Conservation (phyloP, 2,113 vertebrate genomes). For the Aythya baeri region DNA sequence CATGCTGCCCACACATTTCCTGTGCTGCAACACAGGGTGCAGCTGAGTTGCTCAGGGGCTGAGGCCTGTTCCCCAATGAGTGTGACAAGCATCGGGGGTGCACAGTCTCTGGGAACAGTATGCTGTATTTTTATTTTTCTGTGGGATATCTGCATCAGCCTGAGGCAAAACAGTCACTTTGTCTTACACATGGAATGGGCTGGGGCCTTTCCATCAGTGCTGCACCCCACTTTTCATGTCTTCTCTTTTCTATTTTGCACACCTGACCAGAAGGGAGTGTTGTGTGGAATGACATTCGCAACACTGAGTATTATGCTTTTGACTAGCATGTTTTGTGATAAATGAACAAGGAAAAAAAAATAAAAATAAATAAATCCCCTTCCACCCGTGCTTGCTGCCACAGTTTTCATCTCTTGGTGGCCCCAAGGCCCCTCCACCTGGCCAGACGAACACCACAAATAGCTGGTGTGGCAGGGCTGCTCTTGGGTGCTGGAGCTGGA, state of each 20-base stretch:
- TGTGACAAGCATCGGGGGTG: accelerated
- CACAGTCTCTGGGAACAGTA: not conserved
- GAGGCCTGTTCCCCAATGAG: no score
- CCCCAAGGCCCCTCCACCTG: not conserved
- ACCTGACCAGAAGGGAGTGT: not conserved
- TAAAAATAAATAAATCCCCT: not conserved
- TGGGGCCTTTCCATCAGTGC: not conserved
- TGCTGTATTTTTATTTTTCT: not conserved
- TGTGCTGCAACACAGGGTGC: accelerated
- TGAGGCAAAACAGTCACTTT: accelerated
- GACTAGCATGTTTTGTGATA: not conserved
- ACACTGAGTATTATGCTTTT: not conserved
- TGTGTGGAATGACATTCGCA: not conserved
- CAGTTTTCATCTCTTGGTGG: accelerated
- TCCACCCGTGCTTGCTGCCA: not conserved
- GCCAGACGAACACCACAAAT: no score
- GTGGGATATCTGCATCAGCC: not conserved
- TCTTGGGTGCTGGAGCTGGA: no score
- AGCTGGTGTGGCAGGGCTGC: not conserved
- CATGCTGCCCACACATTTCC: not conserved
- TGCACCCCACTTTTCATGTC: accelerated
- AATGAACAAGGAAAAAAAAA: not conserved
- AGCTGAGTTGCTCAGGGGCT: not conserved
- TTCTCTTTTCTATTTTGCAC: not conserved
- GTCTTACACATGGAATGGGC: accelerated